phyloP scores from a whole-genome alignment of 1,140 invertebrate species.

The Drosophila chauvacae region DNA sequence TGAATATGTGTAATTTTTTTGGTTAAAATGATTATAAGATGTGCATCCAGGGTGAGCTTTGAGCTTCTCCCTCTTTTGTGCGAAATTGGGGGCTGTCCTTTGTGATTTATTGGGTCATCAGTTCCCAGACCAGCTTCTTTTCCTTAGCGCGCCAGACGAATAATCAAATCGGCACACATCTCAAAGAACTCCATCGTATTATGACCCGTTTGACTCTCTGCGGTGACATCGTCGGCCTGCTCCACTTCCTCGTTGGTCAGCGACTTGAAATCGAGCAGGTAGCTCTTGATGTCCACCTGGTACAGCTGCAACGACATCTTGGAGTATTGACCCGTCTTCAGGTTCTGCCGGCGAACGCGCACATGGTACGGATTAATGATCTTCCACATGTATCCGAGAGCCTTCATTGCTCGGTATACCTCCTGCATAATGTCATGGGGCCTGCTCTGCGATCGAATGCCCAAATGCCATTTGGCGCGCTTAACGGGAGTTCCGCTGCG shows the following conservation, averaged over 20 bases:
- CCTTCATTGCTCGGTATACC: constrained; percentile 99
- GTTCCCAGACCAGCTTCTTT: too few species aligned
- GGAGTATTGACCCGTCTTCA: constrained; percentile 91
- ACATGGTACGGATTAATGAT: constrained; percentile 98
- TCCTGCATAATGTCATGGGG: constrained; percentile 99
- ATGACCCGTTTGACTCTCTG: constrained; percentile 81
- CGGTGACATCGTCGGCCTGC: constrained; percentile 86
- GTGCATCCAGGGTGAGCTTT: neutral
- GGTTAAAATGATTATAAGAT: constrained; percentile 6
- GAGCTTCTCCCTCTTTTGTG: neutral
- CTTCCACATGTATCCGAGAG: constrained; percentile 99
- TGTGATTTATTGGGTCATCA: too few species aligned
- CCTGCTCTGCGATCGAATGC: constrained; percentile 99
- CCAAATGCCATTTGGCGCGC: constrained; percentile 99
- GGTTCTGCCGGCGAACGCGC: constrained; percentile 95
- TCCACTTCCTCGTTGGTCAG: constrained; percentile 91
- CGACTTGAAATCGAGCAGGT: constrained; percentile 98
- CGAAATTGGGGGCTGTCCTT: neutral
- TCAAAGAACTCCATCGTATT: constrained; percentile 8
- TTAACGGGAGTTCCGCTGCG: constrained; percentile 90
- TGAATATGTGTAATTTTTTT: constrained; percentile 1
- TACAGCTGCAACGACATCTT: constrained; percentile 99
- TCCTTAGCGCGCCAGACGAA: constrained; percentile 89
- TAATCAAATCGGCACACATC: constrained; percentile 6
- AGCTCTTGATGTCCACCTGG: constrained; percentile 99